Base-by-base conservation (phyloP, 2,113 vertebrate genomes). In the Tautogolabrus adspersus region DNA sequence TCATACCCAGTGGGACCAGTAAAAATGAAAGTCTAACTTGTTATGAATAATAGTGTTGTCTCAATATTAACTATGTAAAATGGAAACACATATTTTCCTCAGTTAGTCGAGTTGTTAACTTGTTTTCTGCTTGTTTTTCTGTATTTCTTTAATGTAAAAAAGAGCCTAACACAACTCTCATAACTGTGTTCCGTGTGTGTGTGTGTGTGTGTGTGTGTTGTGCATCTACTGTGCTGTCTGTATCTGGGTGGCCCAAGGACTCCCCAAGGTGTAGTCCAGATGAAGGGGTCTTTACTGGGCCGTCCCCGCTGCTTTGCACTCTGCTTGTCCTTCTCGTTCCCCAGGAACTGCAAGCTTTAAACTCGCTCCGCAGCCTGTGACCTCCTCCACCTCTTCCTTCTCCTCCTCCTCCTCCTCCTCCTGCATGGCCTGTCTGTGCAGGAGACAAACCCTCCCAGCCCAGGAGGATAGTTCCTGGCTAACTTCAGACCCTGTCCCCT, bases 191-290 rank as follows among this genome's bases (percentile, higher is more conserved):
- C n/a, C n/a, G 38, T 66, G 44, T 52, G 54, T 22, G 37, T 65
- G 57, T 66, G 65, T 57, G 69, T 46, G 58, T 54, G 42, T 26
- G 26, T 68, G 62, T 63, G 62, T 62, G 60, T 77, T 67, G 61
- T 8, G 16, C 4, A 76, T 84, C 77, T 71, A 71, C 72, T 62
- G 34, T 84, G 46, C 47, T 57, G 65, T 76, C 23, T 60, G 72
- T 78, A 74, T 78, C 77, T 75, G 85, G 87, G 87, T 87, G 89
- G 89, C 88, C 90, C 40, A 15, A 83, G 71, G 89, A 79, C 87
- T 92, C 85, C 92, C 93, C 81, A 89, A 93, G 94, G 93, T 93
- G 83, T 85, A 87, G 91, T 93, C 90, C 89, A 93, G 87, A 93
- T 93, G 91, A 93, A 93, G 88, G 87, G 88, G 87, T 88, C 90